Base-by-base conservation (phyloP, 2,888 invertebrate species). In the Hirtodrosophila cameraria region DNA sequence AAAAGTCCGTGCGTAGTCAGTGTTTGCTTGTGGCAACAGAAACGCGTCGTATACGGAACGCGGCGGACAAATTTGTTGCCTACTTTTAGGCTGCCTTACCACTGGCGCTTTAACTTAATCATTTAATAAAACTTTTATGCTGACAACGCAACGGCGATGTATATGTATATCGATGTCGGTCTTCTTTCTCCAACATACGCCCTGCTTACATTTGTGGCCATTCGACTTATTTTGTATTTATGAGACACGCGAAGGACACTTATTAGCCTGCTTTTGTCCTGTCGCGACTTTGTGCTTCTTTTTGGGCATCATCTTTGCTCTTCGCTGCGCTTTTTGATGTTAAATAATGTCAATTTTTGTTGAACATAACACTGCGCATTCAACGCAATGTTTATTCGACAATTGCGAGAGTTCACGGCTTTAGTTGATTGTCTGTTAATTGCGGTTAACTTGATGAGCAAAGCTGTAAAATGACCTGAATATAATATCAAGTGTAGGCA, bases 81-180 rank as follows among this genome's bases (percentile, higher is more conserved):
- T 75, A 58, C 72, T 68, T 66, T 64, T 23, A 2, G 50, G 63
- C 64, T 30, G 42, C 25, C 46, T 48, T 25, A 41, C 49, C 45
- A 36, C 61, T 55, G 60, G 23, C 67, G 69, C 72, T 64, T 78
- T 72, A 66, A 74, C 76, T 81, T 81, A 81, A 82, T 81, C 84
- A 82, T 82, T 81, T 78, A 84, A 81, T 78, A 84, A 84, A 82
- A 82, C 62, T 81, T 81, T 82, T 81, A 82, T 83, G 83, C 81
- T 77, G 77, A 73, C 69, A 49, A 61, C 60, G 54, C 65, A 64
- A 60, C 39, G 39, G 8, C 55, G 45, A 36, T 45, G 41, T 4
- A 9, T 33, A 27, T 12, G 11, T 13, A 15, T 48, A 48, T 54
- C 58, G 59, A 50, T 59, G 46, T 36, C 45, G 33, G 13, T 46